Percentiles rank a stretch among this genome's conserved stretches.
phyloP scores from a whole-genome alignment of 2,797 vertebrate species.

The Tiaroga cobitis region DNA sequence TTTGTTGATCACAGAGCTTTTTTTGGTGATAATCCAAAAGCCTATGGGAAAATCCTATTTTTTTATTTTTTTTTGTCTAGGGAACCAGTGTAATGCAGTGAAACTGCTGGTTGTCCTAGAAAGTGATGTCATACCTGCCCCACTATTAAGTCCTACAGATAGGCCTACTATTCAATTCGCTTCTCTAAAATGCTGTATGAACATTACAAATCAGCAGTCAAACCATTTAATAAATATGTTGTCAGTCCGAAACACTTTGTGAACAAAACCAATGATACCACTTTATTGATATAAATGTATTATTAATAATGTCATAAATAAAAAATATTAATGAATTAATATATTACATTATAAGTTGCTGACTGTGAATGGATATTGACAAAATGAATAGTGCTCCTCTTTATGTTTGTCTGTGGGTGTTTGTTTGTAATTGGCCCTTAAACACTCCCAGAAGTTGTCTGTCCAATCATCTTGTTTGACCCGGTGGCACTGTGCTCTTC shows the following conservation, averaged over 20 bases:
- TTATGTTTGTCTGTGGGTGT: constrained; percentile 15
- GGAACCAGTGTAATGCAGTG: no score
- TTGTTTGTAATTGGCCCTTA: constrained; percentile 53
- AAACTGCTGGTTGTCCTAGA: no score
- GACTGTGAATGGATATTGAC: neutral
- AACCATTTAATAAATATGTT: no score
- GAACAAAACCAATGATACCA: neutral
- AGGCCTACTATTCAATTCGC: no score
- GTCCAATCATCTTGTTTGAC: constrained; percentile 50
- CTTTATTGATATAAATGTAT: neutral
- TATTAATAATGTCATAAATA: neutral
- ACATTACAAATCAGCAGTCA: no score
- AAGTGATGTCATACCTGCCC: no score
- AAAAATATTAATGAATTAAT: neutral
- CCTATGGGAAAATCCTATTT: no score
- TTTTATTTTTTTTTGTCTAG: no score
- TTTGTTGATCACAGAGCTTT: no score
- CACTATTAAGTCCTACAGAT: no score
- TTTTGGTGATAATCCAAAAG: no score
- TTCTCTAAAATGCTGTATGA: no score
- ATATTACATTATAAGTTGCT: neutral
- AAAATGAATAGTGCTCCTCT: neutral
- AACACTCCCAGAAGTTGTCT: constrained; percentile 50
- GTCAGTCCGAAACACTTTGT: neutral
- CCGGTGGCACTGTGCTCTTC: constrained; percentile 47